Percentiles rank a stretch among this genome's conserved stretches.
phyloP scores from a whole-genome alignment of 2,797 vertebrate species.

The Parambassis ranga region DNA sequence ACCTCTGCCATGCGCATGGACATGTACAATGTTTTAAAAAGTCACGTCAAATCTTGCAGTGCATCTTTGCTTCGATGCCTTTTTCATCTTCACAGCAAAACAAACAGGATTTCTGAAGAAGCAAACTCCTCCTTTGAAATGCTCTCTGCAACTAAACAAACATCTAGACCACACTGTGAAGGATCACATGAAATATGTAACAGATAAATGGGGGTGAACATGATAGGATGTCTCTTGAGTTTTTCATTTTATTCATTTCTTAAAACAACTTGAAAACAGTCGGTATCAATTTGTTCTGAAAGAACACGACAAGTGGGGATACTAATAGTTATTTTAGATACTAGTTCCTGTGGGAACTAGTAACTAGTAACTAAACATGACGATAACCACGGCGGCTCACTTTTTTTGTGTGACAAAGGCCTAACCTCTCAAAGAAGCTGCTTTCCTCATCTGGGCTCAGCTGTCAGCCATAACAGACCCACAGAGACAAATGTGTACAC shows the following conservation, averaged over 20 bases:
- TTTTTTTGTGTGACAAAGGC: constrained; percentile 6
- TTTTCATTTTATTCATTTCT: constrained; percentile 46
- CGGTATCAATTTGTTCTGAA: constrained; percentile 36
- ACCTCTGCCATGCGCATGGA: not conserved
- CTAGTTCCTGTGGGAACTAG: not conserved
- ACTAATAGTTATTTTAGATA: not conserved
- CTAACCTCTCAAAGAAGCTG: not conserved
- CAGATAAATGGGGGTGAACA: constrained; percentile 40
- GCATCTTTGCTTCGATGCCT: not conserved
- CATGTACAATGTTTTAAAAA: constrained; percentile 2
- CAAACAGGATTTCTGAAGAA: constrained; percentile 40
- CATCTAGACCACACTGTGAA: constrained; percentile 32
- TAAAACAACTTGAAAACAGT: constrained; percentile 22
- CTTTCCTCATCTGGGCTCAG: constrained; percentile 36
- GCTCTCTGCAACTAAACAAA: constrained; percentile 44
- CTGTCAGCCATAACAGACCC: constrained; percentile 60
- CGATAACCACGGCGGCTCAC: not conserved
- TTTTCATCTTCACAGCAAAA: constrained; percentile 36
- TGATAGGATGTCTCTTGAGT: constrained; percentile 41
- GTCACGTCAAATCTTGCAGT: not conserved
- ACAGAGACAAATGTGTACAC: constrained; percentile 51
- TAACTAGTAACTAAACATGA: not conserved
- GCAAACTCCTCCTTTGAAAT: constrained; percentile 22
- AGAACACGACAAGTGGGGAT: constrained; percentile 32
- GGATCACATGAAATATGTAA: constrained; percentile 61